A percentile compares a stretch with the other conserved stretches of the same genome.
Evolutionary conservation across 2,797 vertebrate genomes (phyloP).

Genomic region (Tiaroga cobitis): DNA sequence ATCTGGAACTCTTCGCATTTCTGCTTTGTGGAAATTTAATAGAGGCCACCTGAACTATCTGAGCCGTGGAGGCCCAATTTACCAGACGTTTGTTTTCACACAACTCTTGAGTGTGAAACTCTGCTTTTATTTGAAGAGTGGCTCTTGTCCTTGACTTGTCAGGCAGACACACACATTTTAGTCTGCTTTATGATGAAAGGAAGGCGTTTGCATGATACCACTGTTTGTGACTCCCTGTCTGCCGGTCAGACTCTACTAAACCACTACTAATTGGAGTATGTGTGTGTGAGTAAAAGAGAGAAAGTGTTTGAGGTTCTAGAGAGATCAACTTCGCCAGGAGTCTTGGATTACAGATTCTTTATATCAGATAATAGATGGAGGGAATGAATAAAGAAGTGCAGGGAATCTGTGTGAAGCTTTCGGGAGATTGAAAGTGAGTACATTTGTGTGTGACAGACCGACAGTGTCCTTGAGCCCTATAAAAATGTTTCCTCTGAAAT

Average conservation of each 20-base stretch:
- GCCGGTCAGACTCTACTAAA: background rate
- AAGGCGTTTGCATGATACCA: conserved; percentile 30
- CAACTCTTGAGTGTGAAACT: conserved; percentile 6
- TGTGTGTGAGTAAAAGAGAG: conserved; percentile 3
- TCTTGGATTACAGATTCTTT: conserved; percentile 18
- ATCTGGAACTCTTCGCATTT: conserved; percentile 34
- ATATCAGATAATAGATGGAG: background rate
- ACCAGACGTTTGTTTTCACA: background rate
- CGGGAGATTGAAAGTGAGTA: background rate
- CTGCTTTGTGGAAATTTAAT: conserved; percentile 27
- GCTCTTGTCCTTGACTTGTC: conserved; percentile 19
- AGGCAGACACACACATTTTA: background rate
- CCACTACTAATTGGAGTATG: conserved; percentile 12
- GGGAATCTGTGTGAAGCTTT: conserved; percentile 18
- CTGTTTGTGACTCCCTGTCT: conserved; percentile 23
- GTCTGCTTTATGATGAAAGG: conserved; percentile 21
- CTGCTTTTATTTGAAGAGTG: background rate
- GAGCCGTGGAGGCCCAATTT: background rate
- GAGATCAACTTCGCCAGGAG: conserved; percentile 6
- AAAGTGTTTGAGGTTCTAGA: conserved; percentile 11
- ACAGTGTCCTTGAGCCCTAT: conserved; percentile 22
- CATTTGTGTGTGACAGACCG: conserved; percentile 5
- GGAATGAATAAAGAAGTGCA: background rate
- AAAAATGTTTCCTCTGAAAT: conserved; percentile 41
- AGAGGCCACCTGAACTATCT: conserved; percentile 11